A percentile compares a stretch with the other conserved stretches of the same genome.
Conservation (phyloP, 2,888 invertebrate species). For the Mactromeris polynyma region DNA sequence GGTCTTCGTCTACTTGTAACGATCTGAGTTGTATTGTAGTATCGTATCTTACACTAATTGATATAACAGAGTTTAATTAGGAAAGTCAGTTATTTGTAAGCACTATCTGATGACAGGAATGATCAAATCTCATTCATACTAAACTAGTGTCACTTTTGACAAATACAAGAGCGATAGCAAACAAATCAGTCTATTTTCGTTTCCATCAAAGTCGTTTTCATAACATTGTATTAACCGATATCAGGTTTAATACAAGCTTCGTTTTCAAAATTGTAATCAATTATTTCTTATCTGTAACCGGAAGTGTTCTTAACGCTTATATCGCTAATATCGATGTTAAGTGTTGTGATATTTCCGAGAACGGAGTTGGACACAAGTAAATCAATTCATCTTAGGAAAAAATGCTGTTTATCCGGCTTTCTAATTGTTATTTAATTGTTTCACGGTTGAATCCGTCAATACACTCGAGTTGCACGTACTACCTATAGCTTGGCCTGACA, state of each 20-base stretch:
- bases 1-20: too few species aligned
- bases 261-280: not conserved
- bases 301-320: not conserved
- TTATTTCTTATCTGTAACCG: not conserved
- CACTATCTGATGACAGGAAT: not conserved
- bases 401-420: not conserved
- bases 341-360: not conserved
- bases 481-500: not conserved
- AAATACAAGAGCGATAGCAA: not conserved
- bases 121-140: not conserved
- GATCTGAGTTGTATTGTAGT: too few species aligned
- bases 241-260: not conserved
- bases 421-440: slow-evolving; percentile 12
- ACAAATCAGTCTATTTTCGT: not conserved
- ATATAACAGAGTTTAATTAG: too few species aligned
- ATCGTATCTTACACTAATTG: too few species aligned
- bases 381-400: slow-evolving; percentile 5
- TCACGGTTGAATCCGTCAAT: not conserved
- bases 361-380: not conserved
- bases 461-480: not conserved
- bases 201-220: not conserved
- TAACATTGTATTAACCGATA: not conserved
- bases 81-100: not conserved
- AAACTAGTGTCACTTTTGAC: not conserved
- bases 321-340: not conserved